These are phyloP conservation scores for Ichneumon xanthorius DNA, from an alignment of 2,888 invertebrate species.

Conservation along the genomic window DNA sequence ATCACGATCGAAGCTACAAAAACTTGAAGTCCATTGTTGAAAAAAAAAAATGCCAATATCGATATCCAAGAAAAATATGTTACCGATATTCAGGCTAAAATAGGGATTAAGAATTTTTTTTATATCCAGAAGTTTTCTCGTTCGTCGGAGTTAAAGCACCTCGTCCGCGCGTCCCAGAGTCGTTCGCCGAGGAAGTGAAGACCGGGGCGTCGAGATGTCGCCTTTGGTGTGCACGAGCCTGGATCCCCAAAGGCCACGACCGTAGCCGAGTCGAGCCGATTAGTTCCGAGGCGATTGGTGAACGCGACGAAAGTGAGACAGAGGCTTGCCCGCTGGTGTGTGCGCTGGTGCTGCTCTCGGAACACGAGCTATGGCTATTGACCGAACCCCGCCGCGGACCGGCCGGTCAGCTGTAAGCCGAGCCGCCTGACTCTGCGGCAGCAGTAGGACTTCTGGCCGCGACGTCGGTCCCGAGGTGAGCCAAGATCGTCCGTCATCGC, in stretches of 20 bases:
- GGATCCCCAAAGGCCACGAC: constrained; percentile 76
- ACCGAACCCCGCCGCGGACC: constrained; percentile 81
- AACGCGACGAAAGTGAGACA: constrained; percentile 39
- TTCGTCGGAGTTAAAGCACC: neutral
- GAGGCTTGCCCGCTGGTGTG: constrained; percentile 39
- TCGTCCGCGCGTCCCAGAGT: neutral
- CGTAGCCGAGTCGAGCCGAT: constrained; percentile 72
- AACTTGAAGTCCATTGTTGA: neutral
- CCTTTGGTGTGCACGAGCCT: constrained; percentile 72
- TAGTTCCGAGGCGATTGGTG: constrained; percentile 68
- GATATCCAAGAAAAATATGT: neutral
- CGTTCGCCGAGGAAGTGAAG: constrained; percentile 24
- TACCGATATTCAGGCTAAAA: no score
- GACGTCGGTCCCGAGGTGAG: constrained; percentile 60
- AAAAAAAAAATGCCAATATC: neutral
- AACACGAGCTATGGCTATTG: constrained; percentile 80
- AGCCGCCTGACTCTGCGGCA: constrained; percentile 72
- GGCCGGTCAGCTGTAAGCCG: constrained; percentile 84
- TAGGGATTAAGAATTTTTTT: no score
- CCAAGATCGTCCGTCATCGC: constrained; percentile 56
- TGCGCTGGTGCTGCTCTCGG: constrained; percentile 54
- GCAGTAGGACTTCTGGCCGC: constrained; percentile 66
- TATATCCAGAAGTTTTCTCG: neutral
- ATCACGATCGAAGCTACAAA: neutral
- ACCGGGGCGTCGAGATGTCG: constrained; percentile 52